Base-by-base conservation (phyloP, 2,888 invertebrate genomes). In the Zhuqinia jingwanae region DNA sequence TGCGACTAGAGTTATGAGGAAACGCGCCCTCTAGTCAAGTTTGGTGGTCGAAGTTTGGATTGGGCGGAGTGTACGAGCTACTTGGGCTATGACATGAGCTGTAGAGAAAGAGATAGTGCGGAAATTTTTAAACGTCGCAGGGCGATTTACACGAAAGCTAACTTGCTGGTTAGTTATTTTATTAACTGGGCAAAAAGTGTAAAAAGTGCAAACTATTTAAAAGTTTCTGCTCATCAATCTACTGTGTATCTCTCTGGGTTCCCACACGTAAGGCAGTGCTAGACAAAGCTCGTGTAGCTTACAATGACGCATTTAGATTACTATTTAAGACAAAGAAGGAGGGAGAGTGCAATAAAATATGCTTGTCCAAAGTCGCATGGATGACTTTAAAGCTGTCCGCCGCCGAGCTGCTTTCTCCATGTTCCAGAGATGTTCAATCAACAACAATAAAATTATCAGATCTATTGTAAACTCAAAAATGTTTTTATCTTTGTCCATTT, bases 41-140 rank as follows among this genome's bases (percentile, higher is more conserved):
- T 83, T 2, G 6, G 25, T 36, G 42, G 25, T 0, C 30, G 22
- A 11, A 65, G 8, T 15, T 15, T 83, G 25, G 1, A 47, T 15
- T 78, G 77, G 77, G 1, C 0, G 0, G 77, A 78, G 0, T 45
- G 45, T 2, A 60, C 60, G 0, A 25, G 60, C 10, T 78, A 78
- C 60, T 47, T 78, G 0, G 58, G 77, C 0, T 78, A 45, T 45
- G 77, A 75, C 22, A 53, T 75, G 10, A 36, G 8, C 8, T 36
- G 36, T 36, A 36, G 36, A 36, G 36, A 36, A 6, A 36, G 36
- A 47, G 75, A 75, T n/a, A 10, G 2, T 2, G 53, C 27, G 15
- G 75, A 75, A 30, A 50, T 75, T 17, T 0, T 53, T 0, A 75
- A 17, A 25, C 10, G 75, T 5, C 8, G 53, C 13, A 45, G 56